Evolutionary conservation across 2,888 invertebrate genomes (phyloP).

Genomic region (Chaitophorus viminalis): DNA sequence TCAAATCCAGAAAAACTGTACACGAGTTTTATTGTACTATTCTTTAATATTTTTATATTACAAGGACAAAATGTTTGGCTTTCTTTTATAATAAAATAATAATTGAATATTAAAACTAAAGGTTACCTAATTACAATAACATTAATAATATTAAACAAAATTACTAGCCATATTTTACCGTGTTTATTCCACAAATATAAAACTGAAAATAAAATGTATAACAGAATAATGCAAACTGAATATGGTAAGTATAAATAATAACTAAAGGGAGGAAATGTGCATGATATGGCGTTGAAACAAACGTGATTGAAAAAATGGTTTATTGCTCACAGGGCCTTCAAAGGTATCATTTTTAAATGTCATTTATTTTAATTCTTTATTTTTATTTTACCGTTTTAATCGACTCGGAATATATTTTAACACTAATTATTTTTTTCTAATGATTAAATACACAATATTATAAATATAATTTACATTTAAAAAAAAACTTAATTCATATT

Average conservation of each 20-base stretch:
- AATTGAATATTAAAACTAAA: neutral
- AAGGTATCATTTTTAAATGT: neutral
- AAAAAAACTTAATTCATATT: no score
- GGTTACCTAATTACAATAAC: neutral
- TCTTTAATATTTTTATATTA: neutral
- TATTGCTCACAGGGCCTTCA: neutral
- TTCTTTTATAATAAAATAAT: neutral
- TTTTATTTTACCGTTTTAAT: no score
- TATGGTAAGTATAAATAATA: neutral
- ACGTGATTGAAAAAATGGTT: neutral
- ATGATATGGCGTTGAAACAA: neutral
- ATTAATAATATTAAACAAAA: no score
- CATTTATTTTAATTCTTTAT: neutral
- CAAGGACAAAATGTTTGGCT: neutral
- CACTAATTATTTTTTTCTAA: no score
- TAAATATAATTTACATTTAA: no score
- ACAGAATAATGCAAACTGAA: neutral
- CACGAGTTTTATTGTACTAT: neutral
- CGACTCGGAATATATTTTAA: no score
- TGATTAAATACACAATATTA: no score
- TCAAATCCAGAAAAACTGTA: neutral
- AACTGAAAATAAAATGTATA: neutral
- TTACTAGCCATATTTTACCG: no score
- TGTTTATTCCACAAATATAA: no score
- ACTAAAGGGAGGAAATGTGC: neutral